Evolutionary conservation across 2,113 vertebrate genomes (phyloP).

Genomic region (Gadus chalcogrammus): DNA sequence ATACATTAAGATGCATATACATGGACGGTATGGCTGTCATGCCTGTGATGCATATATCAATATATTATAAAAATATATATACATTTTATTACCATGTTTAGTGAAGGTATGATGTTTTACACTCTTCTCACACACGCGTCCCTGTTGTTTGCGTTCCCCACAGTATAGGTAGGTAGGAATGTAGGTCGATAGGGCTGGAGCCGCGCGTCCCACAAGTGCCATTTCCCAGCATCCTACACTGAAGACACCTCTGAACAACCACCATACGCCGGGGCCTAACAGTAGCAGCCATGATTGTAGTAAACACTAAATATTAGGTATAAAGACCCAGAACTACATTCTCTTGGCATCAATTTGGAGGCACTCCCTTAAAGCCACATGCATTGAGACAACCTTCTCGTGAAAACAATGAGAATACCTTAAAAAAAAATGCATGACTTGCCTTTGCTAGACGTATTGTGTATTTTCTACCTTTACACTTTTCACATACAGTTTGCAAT

Average conservation of each 20-base stretch:
- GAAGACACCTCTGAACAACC: conserved; percentile 37
- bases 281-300: conserved; percentile 54
- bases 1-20: conserved; percentile 58
- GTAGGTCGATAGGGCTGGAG: conserved; percentile 60
- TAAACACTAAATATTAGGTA: conserved; percentile 19
- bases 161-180: conserved; percentile 55
- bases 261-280: conserved; percentile 32
- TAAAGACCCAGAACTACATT: conserved; percentile 10
- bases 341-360: background rate
- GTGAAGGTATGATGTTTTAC: conserved; percentile 57
- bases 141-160: conserved; percentile 38
- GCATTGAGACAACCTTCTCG: conserved; percentile 5
- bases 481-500: background rate
- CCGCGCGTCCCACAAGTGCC: conserved; percentile 68
- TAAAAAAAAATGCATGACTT: conserved; percentile 26
- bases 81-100: conserved; percentile 63
- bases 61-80: conserved; percentile 53
- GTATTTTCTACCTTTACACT: conserved; percentile 5
- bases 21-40: conserved; percentile 42
- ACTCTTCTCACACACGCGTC: conserved; percentile 44
- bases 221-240: conserved; percentile 59
- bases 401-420: conserved; percentile 8
- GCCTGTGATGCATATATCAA: conserved; percentile 63
- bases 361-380: conserved; percentile 2
- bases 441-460: conserved; percentile 16